phyloP scores from a whole-genome alignment of 2,888 invertebrate genomes.

The Acanthosoma haemorrhoidale region DNA sequence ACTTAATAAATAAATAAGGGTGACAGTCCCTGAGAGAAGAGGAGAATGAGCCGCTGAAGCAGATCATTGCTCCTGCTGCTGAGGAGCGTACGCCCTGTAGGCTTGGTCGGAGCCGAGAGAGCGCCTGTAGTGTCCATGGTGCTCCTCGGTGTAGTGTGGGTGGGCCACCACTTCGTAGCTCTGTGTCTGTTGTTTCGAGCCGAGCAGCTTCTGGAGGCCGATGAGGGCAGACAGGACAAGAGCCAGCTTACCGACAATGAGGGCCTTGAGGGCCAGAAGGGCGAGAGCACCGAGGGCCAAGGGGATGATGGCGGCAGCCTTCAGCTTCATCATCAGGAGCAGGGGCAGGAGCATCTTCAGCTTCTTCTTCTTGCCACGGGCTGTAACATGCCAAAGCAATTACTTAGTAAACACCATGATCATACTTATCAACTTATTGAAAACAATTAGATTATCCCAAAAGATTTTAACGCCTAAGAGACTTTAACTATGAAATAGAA shows the following conservation, averaged over 20 bases:
- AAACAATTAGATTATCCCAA: too few relatives aligned
- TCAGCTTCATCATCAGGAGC: conserved; percentile 69
- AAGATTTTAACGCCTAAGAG: too few relatives aligned
- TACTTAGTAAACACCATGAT: too few relatives aligned
- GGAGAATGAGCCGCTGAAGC: background rate
- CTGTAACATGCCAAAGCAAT: too few relatives aligned
- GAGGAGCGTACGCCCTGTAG: conserved; percentile 59
- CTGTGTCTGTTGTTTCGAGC: conserved; percentile 61
- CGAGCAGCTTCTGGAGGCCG: conserved; percentile 72
- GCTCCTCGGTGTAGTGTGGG: conserved; percentile 54
- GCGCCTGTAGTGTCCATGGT: conserved; percentile 56
- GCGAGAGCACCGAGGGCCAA: conserved; percentile 71
- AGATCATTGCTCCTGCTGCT: background rate
- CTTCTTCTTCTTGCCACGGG: conserved; percentile 75
- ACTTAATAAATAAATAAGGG: conserved; percentile 30
- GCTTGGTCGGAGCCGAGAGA: conserved; percentile 64
- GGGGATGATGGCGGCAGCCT: conserved; percentile 71
- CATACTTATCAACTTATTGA: too few relatives aligned
- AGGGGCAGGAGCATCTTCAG: conserved; percentile 70
- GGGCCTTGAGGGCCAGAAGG: conserved; percentile 75
- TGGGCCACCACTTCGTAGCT: conserved; percentile 69
- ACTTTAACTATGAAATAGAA: too few relatives aligned
- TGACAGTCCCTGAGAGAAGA: conserved; percentile 33
- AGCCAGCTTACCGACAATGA: conserved; percentile 77
- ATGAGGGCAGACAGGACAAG: conserved; percentile 69